A percentile compares a stretch with the other conserved stretches of the same genome.
Evolutionary conservation across 2,113 vertebrate genomes (phyloP).

Genomic region (Crotalus horridus): DNA sequence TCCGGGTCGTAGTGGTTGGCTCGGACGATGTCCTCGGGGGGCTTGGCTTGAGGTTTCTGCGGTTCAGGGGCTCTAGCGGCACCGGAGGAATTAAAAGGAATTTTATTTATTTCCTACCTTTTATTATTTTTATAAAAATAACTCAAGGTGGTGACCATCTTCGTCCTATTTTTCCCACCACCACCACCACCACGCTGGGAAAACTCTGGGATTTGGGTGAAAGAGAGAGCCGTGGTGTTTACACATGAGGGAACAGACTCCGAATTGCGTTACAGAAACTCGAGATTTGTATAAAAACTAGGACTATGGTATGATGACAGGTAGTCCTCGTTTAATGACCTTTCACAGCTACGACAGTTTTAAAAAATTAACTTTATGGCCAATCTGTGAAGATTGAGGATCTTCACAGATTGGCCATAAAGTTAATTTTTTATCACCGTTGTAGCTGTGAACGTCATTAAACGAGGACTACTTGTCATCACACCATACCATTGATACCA

Average conservation of each 20-base stretch:
- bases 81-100: background rate
- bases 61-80: slow-evolving; percentile 85
- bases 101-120: background rate
- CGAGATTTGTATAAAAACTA: background rate
- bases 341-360: background rate
- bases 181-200: background rate
- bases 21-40: slow-evolving; percentile 83
- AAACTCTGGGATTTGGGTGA: background rate
- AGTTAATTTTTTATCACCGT: too few species aligned
- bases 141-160: background rate
- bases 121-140: background rate
- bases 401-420: background rate
- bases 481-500: too few species aligned
- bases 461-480: too few species aligned
- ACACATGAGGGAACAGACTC: background rate
- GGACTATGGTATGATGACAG: background rate
- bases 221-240: background rate
- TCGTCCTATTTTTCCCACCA: background rate
- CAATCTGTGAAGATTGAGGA: background rate
- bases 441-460: too few species aligned
- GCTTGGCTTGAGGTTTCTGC: slow-evolving; percentile 88
- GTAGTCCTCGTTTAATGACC: background rate
- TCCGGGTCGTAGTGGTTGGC: slow-evolving; percentile 91
- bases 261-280: background rate
- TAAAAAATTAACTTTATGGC: background rate